Conservation (phyloP, 1,140 invertebrate genomes). For the Bombus breviceps region DNA sequence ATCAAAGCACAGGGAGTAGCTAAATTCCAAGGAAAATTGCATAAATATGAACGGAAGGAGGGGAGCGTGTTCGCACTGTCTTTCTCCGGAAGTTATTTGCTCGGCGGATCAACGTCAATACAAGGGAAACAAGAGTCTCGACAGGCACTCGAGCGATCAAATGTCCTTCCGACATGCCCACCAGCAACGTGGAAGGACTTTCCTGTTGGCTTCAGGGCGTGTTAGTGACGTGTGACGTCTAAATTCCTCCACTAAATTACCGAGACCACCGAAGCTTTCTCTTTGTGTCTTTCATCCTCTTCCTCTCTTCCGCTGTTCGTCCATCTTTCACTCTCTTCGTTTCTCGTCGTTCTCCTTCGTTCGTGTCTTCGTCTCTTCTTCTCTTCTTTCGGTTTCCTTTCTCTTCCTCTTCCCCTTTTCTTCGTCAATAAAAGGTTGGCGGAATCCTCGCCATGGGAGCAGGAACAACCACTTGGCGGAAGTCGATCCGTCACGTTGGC, state of each 20-base stretch:
- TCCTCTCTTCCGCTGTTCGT: background rate
- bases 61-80: background rate
- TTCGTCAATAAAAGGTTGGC: background rate
- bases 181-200: slow-evolving; percentile 28
- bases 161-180: slow-evolving; percentile 53
- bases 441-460: slow-evolving; percentile 29
- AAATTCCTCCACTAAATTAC: slow-evolving; percentile 68
- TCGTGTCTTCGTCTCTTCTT: background rate
- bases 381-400: background rate
- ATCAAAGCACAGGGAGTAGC: background rate
- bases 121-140: slow-evolving; percentile 33
- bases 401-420: no score
- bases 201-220: slow-evolving; percentile 37
- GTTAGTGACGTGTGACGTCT: slow-evolving; percentile 66
- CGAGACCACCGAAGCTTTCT: slow-evolving; percentile 23
- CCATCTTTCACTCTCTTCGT: background rate
- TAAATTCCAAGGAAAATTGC: background rate
- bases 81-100: slow-evolving; percentile 29
- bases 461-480: slow-evolving; percentile 32
- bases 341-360: background rate
- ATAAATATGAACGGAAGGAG: background rate
- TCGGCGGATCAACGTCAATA: slow-evolving; percentile 18
- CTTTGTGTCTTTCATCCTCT: background rate
- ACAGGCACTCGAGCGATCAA: slow-evolving; percentile 49
- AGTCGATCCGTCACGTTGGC: slow-evolving; percentile 60